Conservation (phyloP, 2,797 vertebrate species). For the Streptopelia turtur region DNA sequence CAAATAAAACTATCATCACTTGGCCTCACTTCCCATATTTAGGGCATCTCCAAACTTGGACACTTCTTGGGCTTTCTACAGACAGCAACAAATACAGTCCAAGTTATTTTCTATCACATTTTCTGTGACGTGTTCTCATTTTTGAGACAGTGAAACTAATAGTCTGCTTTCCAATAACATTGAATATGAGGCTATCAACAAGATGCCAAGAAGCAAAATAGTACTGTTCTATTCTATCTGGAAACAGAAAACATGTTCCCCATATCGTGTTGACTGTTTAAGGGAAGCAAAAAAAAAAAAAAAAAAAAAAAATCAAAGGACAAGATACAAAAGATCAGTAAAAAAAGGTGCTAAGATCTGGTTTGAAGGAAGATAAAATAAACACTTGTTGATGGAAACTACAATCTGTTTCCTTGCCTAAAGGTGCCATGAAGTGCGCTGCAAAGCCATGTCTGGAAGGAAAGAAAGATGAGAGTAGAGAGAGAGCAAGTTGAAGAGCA, state of each 20-base stretch:
- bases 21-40: neutral
- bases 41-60: neutral
- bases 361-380: neutral
- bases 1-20: neutral
- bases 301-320: neutral
- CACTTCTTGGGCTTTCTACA: neutral
- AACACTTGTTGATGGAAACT: neutral
- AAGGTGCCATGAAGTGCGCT: neutral
- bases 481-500: neutral
- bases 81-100: neutral
- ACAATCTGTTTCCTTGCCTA: neutral
- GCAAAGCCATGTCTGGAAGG: neutral
- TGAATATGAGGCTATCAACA: neutral
- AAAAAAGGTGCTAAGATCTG: neutral
- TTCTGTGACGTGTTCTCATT: neutral
- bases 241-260: neutral
- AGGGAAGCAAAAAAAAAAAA: neutral
- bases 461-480: neutral
- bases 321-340: neutral
- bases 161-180: neutral
- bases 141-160: neutral
- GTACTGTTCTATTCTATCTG: neutral
- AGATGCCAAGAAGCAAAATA: neutral
- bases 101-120: neutral
- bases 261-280: neutral